Evolutionary conservation across 2,113 vertebrate genomes (phyloP).

Genomic region (Setophaga kirtlandii): DNA sequence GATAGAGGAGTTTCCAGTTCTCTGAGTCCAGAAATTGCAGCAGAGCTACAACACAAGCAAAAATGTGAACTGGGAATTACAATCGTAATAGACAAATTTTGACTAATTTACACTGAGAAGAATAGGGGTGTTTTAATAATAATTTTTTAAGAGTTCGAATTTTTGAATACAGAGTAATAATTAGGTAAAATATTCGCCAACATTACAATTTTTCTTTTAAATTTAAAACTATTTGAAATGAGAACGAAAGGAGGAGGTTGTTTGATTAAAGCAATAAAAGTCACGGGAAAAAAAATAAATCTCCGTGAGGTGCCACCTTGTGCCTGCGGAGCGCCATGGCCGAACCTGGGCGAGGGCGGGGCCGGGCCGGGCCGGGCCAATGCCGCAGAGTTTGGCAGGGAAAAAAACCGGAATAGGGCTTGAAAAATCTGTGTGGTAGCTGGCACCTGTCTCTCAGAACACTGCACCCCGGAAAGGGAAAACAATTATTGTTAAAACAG

Average conservation of each 20-base stretch:
- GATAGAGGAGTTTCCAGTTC: neutral
- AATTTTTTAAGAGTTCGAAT: neutral
- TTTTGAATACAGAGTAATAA: neutral
- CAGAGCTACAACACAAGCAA: neutral
- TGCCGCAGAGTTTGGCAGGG: rapidly evolving
- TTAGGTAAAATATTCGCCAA: neutral
- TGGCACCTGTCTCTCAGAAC: neutral
- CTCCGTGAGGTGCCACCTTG: conserved; percentile 29
- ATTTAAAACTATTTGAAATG: neutral
- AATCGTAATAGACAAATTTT: neutral
- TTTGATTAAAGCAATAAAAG: neutral
- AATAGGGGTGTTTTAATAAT: neutral
- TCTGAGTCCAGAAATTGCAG: rapidly evolving
- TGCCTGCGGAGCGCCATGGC: neutral
- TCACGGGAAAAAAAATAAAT: neutral
- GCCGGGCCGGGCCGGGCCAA: neutral
- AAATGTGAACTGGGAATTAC: neutral
- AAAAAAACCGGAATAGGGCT: neutral
- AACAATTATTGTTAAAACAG: neutral
- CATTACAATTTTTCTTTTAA: neutral
- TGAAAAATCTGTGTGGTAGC: neutral
- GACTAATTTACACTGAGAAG: neutral
- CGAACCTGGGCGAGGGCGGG: neutral
- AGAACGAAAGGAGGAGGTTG: neutral
- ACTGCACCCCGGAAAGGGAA: neutral